phyloP scores from a whole-genome alignment of 2,888 invertebrate genomes.

The Rhaphigaster nebulosa region DNA sequence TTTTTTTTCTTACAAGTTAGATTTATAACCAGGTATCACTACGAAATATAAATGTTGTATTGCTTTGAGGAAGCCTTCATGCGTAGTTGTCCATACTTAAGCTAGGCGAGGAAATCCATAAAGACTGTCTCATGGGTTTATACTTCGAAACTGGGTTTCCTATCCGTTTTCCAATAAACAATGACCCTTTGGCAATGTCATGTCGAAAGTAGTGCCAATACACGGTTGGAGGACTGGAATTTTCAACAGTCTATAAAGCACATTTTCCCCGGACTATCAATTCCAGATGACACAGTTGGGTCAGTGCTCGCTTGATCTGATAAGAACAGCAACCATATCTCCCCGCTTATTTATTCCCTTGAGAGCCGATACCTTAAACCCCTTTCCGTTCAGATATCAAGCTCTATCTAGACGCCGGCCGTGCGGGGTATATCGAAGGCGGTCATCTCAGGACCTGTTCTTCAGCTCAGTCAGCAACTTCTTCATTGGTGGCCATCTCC shows the following conservation, averaged over 20 bases:
- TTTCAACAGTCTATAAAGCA: slow-evolving; percentile 7
- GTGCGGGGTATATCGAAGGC: slow-evolving; percentile 20
- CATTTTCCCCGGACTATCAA: slow-evolving; percentile 7
- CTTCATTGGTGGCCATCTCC: slow-evolving; percentile 1
- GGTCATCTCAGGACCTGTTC: slow-evolving; percentile 36
- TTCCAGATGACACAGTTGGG: slow-evolving; percentile 23
- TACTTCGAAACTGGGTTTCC: neutral
- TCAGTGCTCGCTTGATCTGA: neutral
- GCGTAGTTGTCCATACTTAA: neutral
- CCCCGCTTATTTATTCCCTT: neutral
- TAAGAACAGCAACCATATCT: neutral
- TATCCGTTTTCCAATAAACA: neutral
- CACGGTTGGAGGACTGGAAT: neutral
- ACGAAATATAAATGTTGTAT: too few species aligned
- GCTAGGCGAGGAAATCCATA: neutral
- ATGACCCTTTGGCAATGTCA: neutral
- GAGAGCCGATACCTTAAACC: neutral
- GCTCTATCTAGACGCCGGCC: neutral
- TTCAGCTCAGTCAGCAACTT: neutral
- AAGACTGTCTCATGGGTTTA: neutral
- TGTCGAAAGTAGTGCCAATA: neutral
- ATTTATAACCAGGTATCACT: too few species aligned
- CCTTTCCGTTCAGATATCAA: neutral
- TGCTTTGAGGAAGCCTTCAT: neutral
- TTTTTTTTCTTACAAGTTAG: too few species aligned